These are phyloP conservation scores for Drosophila tanythrix DNA, from an alignment of 2,888 invertebrate species.

Conservation along the genomic window DNA sequence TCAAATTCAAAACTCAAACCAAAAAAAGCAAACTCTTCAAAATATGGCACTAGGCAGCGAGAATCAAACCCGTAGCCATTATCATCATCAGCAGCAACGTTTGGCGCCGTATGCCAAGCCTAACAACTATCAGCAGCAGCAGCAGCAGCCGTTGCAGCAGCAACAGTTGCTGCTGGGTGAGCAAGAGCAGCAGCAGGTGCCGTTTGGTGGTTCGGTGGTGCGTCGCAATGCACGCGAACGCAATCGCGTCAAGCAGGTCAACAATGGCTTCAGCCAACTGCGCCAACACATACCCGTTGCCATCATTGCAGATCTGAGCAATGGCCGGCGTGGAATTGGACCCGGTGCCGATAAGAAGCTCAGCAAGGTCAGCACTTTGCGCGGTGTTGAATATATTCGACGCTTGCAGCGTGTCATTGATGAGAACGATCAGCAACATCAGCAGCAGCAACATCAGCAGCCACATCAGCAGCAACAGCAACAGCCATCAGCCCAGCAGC, in stretches of 20 bases:
- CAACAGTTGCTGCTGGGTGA: conserved; percentile 32
- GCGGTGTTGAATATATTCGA: conserved; percentile 95
- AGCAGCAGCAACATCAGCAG: conserved; percentile 28
- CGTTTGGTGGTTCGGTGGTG: conserved; percentile 89
- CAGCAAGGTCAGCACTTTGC: conserved; percentile 95
- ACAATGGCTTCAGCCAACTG: conserved; percentile 95
- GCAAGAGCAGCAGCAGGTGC: conserved; percentile 22
- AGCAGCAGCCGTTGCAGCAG: conserved; percentile 1
- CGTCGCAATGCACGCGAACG: conserved; percentile 96
- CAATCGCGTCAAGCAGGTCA: conserved; percentile 97
- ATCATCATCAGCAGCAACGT: conserved; percentile 39
- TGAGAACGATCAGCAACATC: conserved; percentile 69
- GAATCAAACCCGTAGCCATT: conserved; percentile 50
- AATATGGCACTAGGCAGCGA: conserved; percentile 76
- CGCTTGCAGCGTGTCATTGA: conserved; percentile 88
- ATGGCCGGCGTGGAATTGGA: conserved; percentile 89
- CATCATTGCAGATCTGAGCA: conserved; percentile 89
- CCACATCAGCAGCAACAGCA: conserved; percentile 40
- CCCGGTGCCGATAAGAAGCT: conserved; percentile 90
- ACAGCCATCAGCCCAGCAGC: conserved; percentile 50
- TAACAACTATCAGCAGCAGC: conserved; percentile 16
- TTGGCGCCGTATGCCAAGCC: conserved; percentile 68
- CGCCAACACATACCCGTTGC: conserved; percentile 94
- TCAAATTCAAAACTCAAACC: conserved; percentile 1
- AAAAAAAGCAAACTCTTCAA: neutral